Conservation (phyloP, 1,140 invertebrate species). For the Gryon sp. region DNA sequence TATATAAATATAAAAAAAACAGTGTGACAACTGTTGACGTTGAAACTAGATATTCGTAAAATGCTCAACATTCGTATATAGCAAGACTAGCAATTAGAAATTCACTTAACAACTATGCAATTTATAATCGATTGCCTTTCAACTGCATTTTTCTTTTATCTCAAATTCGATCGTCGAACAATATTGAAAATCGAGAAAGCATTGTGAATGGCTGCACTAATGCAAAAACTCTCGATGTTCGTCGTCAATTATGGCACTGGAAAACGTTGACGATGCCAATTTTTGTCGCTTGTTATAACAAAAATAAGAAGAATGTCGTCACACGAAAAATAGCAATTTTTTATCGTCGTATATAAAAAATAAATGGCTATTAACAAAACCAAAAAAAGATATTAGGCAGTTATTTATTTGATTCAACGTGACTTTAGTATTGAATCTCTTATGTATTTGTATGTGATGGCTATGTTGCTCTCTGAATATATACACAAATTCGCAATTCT, state of each 20-base stretch:
- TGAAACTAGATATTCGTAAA: conserved; percentile 22
- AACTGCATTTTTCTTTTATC: neutral
- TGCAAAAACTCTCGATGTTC: conserved; percentile 9
- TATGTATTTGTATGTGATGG: no score
- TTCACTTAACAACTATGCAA: conserved; percentile 30
- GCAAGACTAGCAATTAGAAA: conserved; percentile 45
- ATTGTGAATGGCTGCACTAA: conserved; percentile 1
- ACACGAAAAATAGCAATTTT: no score
- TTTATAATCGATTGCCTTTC: conserved; percentile 10
- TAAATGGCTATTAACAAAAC: conserved; percentile 2
- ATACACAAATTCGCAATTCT: neutral
- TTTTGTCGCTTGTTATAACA: no score
- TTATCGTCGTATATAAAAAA: no score
- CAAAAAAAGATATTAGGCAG: conserved; percentile 8
- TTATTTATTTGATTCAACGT: neutral
- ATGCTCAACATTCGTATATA: conserved; percentile 28
- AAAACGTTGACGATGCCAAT: conserved; percentile 16
- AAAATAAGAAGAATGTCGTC: no score
- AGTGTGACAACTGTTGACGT: conserved; percentile 9
- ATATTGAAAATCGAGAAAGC: conserved; percentile 11
- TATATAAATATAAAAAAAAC: conserved; percentile 10
- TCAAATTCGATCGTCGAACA: conserved; percentile 6
- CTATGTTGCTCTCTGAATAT: conserved; percentile 32
- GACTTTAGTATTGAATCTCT: no score
- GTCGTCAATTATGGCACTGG: conserved; percentile 36